Conservation (phyloP, 2,888 invertebrate genomes). For the Drosophila prostipennis region DNA sequence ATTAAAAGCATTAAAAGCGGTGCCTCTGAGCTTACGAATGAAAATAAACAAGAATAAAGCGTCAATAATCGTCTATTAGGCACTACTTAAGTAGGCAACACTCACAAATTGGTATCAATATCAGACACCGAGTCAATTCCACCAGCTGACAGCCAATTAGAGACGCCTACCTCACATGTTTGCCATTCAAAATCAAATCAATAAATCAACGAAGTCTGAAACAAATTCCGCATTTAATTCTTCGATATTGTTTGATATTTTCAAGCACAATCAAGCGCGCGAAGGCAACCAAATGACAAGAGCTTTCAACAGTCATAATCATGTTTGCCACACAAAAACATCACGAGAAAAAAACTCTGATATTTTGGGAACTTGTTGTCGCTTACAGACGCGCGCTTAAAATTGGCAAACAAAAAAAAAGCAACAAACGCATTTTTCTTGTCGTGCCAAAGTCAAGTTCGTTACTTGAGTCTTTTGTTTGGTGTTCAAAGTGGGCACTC, state of each 20-base stretch:
- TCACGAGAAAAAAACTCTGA: slow-evolving; percentile 49
- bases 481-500: slow-evolving; percentile 10
- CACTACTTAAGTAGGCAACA: slow-evolving; percentile 63
- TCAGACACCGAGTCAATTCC: slow-evolving; percentile 26
- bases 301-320: slow-evolving; percentile 68
- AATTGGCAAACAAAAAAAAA: slow-evolving; percentile 25
- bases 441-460: slow-evolving; percentile 52
- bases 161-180: slow-evolving; percentile 56
- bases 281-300: slow-evolving; percentile 71
- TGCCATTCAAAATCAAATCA: slow-evolving; percentile 23
- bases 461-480: slow-evolving; percentile 47
- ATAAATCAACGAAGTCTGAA: slow-evolving; percentile 42
- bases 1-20: slow-evolving; percentile 3
- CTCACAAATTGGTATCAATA: slow-evolving; percentile 37
- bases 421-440: slow-evolving; percentile 27
- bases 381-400: slow-evolving; percentile 47
- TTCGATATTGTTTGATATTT: slow-evolving; percentile 56
- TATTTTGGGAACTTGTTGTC: slow-evolving; percentile 65
- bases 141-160: slow-evolving; percentile 57
- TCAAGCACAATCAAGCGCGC: slow-evolving; percentile 63
- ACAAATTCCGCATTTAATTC: slow-evolving; percentile 61
- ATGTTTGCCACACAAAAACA: slow-evolving; percentile 31
- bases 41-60: slow-evolving; percentile 36
- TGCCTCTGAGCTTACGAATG: slow-evolving; percentile 12
- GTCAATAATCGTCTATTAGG: slow-evolving; percentile 51